phyloP scores from a whole-genome alignment of 35 echinoderm and acorn worm species.

The Ophiothrix spiculata region DNA sequence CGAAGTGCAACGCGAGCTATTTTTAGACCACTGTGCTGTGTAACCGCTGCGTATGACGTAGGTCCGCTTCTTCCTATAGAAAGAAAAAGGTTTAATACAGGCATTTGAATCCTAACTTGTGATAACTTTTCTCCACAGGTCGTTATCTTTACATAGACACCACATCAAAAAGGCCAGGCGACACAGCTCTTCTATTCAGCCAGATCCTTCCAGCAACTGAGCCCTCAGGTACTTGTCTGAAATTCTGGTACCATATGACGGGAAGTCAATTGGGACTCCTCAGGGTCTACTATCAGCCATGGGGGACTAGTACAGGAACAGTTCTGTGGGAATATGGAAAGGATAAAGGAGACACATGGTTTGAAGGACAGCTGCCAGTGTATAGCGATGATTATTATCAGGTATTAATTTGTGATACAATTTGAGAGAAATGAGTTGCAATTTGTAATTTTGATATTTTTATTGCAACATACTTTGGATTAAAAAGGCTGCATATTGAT shows the following conservation, averaged over 20 bases:
- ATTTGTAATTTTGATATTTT: no score
- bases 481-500: no score
- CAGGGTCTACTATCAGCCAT: background rate
- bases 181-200: conserved; percentile 27
- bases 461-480: no score
- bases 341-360: background rate
- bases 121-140: conserved; percentile 14
- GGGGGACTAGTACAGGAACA: background rate
- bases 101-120: no score
- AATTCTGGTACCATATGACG: conserved; percentile 62
- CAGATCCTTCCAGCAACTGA: conserved; percentile 26
- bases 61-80: no score
- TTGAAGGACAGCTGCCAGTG: background rate
- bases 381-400: background rate
- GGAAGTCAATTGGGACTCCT: conserved; percentile 35
- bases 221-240: background rate
- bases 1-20: no score
- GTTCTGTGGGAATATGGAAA: background rate
- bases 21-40: no score
- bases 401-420: background rate
- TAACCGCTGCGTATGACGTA: no score
- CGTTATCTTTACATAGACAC: conserved; percentile 65
- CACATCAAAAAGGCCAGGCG: conserved; percentile 2
- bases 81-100: no score
- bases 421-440: no score